A percentile compares a stretch with the other conserved stretches of the same genome.
These are phyloP conservation scores for Psittacula cyanocephala DNA, from an alignment of 2,113 vertebrate species.

Conservation along the genomic window DNA sequence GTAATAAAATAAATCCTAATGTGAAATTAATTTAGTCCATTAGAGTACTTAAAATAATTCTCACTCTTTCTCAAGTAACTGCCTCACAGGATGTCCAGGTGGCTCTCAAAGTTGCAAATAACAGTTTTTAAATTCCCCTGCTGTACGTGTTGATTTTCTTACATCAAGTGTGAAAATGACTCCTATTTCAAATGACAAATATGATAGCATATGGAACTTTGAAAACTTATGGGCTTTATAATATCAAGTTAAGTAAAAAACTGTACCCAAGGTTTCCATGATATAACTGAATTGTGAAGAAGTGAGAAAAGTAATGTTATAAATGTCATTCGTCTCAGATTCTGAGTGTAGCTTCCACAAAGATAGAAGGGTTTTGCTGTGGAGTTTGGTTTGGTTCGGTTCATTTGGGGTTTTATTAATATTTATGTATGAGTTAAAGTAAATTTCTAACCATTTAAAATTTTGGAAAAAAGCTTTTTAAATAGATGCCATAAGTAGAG, in stretches of 20 bases:
- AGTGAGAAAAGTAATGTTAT: not conserved
- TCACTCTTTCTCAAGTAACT: not conserved
- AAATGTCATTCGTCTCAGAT: not conserved
- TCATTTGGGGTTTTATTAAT: not conserved
- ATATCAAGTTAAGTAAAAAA: not conserved
- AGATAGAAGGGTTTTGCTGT: not conserved
- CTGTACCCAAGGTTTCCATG: not conserved
- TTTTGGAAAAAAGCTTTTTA: not conserved
- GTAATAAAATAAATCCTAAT: not conserved
- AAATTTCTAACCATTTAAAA: not conserved
- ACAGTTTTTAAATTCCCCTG: conserved; percentile 10
- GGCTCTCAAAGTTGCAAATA: not conserved
- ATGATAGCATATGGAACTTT: not conserved
- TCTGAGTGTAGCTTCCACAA: not conserved
- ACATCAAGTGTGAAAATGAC: conserved; percentile 17
- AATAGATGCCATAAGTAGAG: not conserved
- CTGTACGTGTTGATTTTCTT: not conserved
- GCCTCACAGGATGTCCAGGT: not conserved
- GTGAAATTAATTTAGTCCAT: not conserved
- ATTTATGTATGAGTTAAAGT: not conserved
- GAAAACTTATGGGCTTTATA: not conserved
- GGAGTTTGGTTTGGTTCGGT: not conserved
- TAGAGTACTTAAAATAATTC: not conserved
- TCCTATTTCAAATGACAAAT: not conserved
- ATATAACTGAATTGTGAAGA: not conserved